Conservation (phyloP, 2,888 invertebrate genomes). For the Palloptera scutellata region DNA sequence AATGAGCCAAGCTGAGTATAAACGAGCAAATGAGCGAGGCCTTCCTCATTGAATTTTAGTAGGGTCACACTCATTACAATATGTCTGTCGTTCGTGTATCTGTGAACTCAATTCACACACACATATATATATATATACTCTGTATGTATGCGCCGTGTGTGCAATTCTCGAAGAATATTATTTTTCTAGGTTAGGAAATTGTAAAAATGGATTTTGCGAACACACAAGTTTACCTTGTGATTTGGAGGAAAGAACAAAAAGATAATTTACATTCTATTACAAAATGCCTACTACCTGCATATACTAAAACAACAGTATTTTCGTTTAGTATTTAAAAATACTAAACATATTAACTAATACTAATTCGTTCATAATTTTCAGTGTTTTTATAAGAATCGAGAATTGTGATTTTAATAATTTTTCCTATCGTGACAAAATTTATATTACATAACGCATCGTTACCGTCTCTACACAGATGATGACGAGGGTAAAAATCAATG, state of each 20-base stretch:
- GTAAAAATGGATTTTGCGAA: constrained; percentile 37
- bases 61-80: too few species aligned
- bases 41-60: too few species aligned
- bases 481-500: constrained; percentile 51
- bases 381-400: neutral
- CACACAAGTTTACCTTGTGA: constrained; percentile 36
- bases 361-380: neutral
- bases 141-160: neutral
- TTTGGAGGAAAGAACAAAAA: constrained; percentile 19
- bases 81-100: too few species aligned
- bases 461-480: constrained; percentile 32
- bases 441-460: neutral
- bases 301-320: neutral
- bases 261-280: too few species aligned
- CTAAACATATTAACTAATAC: too few species aligned
- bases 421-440: neutral
- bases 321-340: too few species aligned
- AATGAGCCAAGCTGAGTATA: neutral
- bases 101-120: too few species aligned
- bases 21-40: neutral
- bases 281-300: neutral
- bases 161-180: constrained; percentile 21
- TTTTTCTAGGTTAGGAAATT: constrained; percentile 42
- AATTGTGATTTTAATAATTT: neutral
- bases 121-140: constrained; percentile 22